Base-by-base conservation (phyloP, 2,888 invertebrate species). In the Suillia variegata region DNA sequence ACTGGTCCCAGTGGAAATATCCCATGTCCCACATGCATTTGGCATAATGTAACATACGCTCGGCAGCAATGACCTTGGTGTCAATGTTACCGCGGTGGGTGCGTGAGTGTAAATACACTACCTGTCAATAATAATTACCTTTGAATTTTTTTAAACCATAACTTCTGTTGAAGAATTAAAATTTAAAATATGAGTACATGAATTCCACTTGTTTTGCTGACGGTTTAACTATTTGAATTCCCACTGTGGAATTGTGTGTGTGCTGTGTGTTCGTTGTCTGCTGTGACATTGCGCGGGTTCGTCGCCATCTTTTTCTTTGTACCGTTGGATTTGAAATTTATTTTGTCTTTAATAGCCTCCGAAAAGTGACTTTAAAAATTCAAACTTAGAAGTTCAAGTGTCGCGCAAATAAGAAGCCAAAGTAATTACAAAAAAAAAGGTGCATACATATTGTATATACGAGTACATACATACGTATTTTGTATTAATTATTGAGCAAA, bases 351-450 rank as follows among this genome's bases (percentile, higher is more conserved):
- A 15, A n/a, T 20, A 38, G 53, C 24, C 8, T 33, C 20, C 13
- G 12, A 4, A 51, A 31, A 10, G 31, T 2, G 33, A 5, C 33
- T 10, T 33, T 10, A 51, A 51, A 8, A 6, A 33, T 15, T 31
- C 15, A 18, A 15, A 31, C 15, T 13, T 24, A 21, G 4, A 33
- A 51, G 18, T 33, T 33, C 31, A 31, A 51, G 26, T 51, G 22
- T 51, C 33, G 42, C 45, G n/a, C 13, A 50, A 52, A 52, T 8
- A 45, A 34, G 50, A 50, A 55, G 53, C 47, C 52, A 60, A 58
- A n/a, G n/a, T n/a, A n/a, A n/a, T n/a, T n/a, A n/a, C n/a, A n/a
- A n/a, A n/a, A n/a, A n/a, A n/a, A n/a, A n/a, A n/a, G n/a, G n/a
- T n/a, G n/a, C n/a, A n/a, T n/a, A n/a, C n/a, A n/a, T n/a, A n/a